These are phyloP conservation scores for Drosophila mimetica DNA, from an alignment of 2,888 invertebrate genomes.

Conservation along the genomic window DNA sequence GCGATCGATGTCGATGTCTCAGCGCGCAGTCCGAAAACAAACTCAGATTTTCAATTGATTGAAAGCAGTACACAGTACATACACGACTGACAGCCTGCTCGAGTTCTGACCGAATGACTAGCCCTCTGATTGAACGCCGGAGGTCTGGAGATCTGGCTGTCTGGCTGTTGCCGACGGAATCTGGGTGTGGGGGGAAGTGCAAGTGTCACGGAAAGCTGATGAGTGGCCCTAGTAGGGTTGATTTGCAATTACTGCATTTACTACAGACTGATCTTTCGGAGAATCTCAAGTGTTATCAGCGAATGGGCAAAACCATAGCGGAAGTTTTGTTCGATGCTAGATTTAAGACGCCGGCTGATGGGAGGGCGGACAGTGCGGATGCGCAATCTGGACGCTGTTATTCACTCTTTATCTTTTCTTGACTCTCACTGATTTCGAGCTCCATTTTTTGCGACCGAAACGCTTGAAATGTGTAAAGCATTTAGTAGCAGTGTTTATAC, in stretches of 20 bases:
- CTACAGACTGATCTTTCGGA: slow-evolving; percentile 31
- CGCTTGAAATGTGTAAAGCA: slow-evolving; percentile 19
- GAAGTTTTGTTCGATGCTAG: slow-evolving; percentile 22
- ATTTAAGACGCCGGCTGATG: slow-evolving; percentile 7
- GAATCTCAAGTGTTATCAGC: slow-evolving; percentile 37
- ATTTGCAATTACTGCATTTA: slow-evolving; percentile 44
- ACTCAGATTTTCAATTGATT: slow-evolving; percentile 57
- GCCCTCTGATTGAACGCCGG: slow-evolving; percentile 2
- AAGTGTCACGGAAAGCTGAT: slow-evolving; percentile 22
- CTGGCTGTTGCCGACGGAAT: slow-evolving; percentile 8
- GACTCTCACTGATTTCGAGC: slow-evolving; percentile 41
- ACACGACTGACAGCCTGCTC: slow-evolving; percentile 32
- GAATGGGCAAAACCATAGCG: slow-evolving; percentile 7
- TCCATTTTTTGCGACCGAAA: background rate
- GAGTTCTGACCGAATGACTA: slow-evolving; percentile 32
- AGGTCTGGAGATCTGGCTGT: background rate
- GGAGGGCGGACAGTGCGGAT: slow-evolving; percentile 7
- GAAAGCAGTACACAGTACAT: slow-evolving; percentile 26
- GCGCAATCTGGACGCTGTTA: slow-evolving; percentile 7
- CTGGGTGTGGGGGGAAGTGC: slow-evolving; percentile 16
- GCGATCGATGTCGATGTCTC: slow-evolving; percentile 16
- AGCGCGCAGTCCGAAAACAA: slow-evolving; percentile 34
- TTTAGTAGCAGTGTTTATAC: slow-evolving; percentile 25
- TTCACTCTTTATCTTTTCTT: slow-evolving; percentile 15
- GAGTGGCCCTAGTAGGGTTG: slow-evolving; percentile 32